Percentiles rank a stretch among this genome's conserved stretches.
Evolutionary conservation across 2,113 vertebrate species (phyloP).

Genomic region (Dromiciops gliroides): DNA sequence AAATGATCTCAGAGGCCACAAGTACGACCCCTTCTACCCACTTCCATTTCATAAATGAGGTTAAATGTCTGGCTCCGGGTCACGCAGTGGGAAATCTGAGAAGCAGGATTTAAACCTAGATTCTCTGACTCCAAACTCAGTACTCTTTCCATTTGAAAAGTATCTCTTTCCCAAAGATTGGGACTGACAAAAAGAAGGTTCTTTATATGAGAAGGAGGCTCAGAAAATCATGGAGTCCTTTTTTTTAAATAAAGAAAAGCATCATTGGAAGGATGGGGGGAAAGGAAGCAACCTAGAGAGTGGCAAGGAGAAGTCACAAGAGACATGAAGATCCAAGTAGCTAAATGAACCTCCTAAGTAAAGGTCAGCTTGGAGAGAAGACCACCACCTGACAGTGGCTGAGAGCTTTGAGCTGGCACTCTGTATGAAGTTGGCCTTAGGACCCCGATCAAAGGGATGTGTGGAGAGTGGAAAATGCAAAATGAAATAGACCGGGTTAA

Average conservation of each 20-base stretch:
- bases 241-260: neutral
- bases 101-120: neutral
- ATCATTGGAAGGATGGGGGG: neutral
- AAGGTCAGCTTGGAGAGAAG: slow-evolving; percentile 58
- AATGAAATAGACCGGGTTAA: slow-evolving; percentile 55
- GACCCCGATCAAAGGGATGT: slow-evolving; percentile 74
- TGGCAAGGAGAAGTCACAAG: slow-evolving; percentile 61
- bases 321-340: slow-evolving; percentile 74
- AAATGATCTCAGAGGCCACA: neutral
- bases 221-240: neutral
- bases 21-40: neutral
- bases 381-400: slow-evolving; percentile 51
- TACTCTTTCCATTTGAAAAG: neutral
- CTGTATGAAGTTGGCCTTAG: slow-evolving; percentile 66
- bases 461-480: slow-evolving; percentile 65
- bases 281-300: neutral
- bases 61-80: neutral
- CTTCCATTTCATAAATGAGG: neutral
- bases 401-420: slow-evolving; percentile 65
- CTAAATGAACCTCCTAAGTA: slow-evolving; percentile 70
- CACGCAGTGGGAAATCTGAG: neutral
- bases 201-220: slow-evolving; percentile 5
- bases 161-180: neutral
- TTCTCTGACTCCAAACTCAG: neutral
- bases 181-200: neutral